phyloP scores from a whole-genome alignment of 2,113 vertebrate genomes.

The Sinocyclocheilus grahami region DNA sequence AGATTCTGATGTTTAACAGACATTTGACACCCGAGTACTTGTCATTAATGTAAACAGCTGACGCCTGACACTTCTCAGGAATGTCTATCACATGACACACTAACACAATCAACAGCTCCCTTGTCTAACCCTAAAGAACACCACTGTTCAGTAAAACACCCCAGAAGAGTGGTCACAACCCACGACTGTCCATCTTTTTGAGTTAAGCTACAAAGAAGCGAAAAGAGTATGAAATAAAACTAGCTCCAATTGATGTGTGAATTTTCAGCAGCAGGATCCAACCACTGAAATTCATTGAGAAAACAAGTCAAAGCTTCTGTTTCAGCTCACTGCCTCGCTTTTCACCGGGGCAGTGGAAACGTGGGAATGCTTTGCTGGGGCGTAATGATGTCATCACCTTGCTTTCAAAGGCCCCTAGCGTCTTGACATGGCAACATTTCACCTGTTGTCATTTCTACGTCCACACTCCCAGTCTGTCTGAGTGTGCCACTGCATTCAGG shows the following conservation, averaged over 20 bases:
- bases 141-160: slow-evolving; percentile 8
- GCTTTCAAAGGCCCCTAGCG: slow-evolving; percentile 27
- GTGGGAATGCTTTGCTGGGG: slow-evolving; percentile 30
- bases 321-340: slow-evolving; percentile 49
- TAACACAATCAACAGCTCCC: slow-evolving; percentile 46
- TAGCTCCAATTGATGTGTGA: slow-evolving; percentile 32
- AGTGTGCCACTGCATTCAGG: slow-evolving; percentile 65
- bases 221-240: neutral
- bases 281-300: slow-evolving; percentile 57
- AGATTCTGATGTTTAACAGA: slow-evolving; percentile 69
- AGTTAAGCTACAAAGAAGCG: slow-evolving; percentile 40
- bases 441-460: slow-evolving; percentile 62
- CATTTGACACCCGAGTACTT: slow-evolving; percentile 73
- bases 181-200: slow-evolving; percentile 23
- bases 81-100: slow-evolving; percentile 64
- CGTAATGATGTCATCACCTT: slow-evolving; percentile 20
- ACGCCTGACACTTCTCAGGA: slow-evolving; percentile 64
- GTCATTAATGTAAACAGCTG: slow-evolving; percentile 72
- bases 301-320: slow-evolving; percentile 56
- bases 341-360: slow-evolving; percentile 27
- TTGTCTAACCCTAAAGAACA: slow-evolving; percentile 1
- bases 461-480: slow-evolving; percentile 62
- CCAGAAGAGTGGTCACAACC: neutral
- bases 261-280: slow-evolving; percentile 36
- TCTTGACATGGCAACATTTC: slow-evolving; percentile 68